Percentiles rank a stretch among this genome's conserved stretches.
phyloP scores from a whole-genome alignment of 2,797 vertebrate species.

The Sebastiscus albofasciatus region DNA sequence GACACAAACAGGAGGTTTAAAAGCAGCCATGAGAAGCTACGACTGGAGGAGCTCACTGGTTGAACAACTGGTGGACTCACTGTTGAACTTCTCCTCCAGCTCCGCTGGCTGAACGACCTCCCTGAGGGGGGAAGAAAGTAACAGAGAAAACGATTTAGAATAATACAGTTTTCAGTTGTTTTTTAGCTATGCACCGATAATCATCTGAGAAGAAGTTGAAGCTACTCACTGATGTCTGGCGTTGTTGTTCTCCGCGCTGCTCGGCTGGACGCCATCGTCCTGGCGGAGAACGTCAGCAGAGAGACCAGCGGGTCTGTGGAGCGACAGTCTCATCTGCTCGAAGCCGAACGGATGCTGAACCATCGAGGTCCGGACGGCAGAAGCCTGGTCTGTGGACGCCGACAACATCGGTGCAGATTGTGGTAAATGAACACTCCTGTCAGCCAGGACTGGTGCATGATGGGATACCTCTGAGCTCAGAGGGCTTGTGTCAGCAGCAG shows the following conservation, averaged over 20 bases:
- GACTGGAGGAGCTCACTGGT: fast-evolving
- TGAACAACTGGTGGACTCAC: slow-evolving; percentile 37
- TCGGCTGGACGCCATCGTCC: neutral
- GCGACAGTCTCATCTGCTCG: neutral
- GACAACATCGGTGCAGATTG: fast-evolving
- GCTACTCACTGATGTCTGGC: slow-evolving; percentile 48
- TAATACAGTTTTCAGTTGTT: neutral
- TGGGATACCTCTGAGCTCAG: neutral
- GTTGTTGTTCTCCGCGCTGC: neutral
- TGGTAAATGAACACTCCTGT: neutral
- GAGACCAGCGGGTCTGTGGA: neutral
- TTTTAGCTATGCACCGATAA: too few species aligned
- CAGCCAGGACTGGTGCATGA: neutral
- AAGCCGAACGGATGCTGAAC: neutral
- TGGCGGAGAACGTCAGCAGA: neutral
- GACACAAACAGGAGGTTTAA: neutral
- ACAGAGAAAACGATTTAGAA: neutral
- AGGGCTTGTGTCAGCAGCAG: fast-evolving
- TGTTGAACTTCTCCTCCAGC: slow-evolving; percentile 51
- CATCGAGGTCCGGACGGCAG: neutral
- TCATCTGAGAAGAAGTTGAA: neutral
- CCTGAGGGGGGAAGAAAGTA: slow-evolving; percentile 29
- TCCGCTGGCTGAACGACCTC: neutral
- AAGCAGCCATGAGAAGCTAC: fast-evolving
- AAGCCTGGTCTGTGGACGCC: neutral